These are phyloP conservation scores for Lepidurus arcticus DNA, from an alignment of 1,140 invertebrate genomes.

Conservation along the genomic window DNA sequence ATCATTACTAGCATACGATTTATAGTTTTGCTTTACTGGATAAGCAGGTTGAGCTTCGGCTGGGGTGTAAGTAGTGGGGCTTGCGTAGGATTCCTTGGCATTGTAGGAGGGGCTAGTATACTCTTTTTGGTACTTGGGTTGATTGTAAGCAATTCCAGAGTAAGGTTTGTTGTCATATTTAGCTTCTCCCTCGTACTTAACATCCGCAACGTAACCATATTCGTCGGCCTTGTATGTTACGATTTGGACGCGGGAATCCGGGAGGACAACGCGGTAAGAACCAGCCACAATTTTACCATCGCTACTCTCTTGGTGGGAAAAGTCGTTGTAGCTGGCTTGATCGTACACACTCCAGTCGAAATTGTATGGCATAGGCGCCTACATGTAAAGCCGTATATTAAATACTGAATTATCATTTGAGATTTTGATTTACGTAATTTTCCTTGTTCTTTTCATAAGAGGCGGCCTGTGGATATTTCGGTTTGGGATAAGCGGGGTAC, in stretches of 20 bases:
- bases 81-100: not conserved
- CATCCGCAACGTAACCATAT: slow-evolving; percentile 35
- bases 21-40: too few species aligned
- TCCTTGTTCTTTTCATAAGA: not conserved
- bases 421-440: slow-evolving; percentile 28
- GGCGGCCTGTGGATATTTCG: too few species aligned
- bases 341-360: slow-evolving; percentile 35
- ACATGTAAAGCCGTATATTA: not conserved
- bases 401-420: slow-evolving; percentile 27
- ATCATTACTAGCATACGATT: too few species aligned
- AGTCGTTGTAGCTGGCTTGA: slow-evolving; percentile 25
- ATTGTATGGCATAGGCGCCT: slow-evolving; percentile 36
- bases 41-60: too few species aligned
- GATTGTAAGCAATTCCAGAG: not conserved
- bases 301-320: slow-evolving; percentile 29
- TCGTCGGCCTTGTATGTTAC: slow-evolving; percentile 34
- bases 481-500: not conserved
- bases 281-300: slow-evolving; percentile 34
- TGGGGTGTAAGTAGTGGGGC: not conserved
- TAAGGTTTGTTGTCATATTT: not conserved
- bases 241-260: slow-evolving; percentile 6
- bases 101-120: not conserved
- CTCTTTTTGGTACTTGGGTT: not conserved
- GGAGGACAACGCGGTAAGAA: slow-evolving; percentile 33
- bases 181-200: slow-evolving; percentile 23